Percentiles rank a stretch among this genome's conserved stretches.
These are phyloP conservation scores for Petrolisthes manimaculis DNA, from an alignment of 2,888 invertebrate species.

Conservation along the genomic window DNA sequence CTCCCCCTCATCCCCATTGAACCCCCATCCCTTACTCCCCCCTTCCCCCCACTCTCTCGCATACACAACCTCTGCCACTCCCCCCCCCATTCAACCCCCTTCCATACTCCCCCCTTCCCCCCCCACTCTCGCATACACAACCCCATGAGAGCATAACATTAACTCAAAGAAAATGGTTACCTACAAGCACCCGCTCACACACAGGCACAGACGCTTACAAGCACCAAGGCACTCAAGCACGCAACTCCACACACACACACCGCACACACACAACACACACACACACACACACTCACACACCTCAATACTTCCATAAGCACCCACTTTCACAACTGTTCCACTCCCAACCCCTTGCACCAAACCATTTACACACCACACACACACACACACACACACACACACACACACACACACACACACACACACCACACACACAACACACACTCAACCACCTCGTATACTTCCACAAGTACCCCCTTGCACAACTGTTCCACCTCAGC, in stretches of 20 bases:
- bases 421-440: constrained; percentile 7
- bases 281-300: neutral
- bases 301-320: neutral
- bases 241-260: neutral
- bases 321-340: neutral
- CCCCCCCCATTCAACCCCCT: too few relatives aligned
- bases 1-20: too few relatives aligned
- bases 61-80: too few relatives aligned
- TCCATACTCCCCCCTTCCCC: too few relatives aligned
- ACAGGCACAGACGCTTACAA: constrained; percentile 10
- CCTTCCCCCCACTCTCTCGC: too few relatives aligned
- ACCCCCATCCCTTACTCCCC: too few relatives aligned
- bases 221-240: neutral
- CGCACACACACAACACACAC: neutral
- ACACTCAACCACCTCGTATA: neutral
- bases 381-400: constrained; percentile 11
- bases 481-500: too few relatives aligned
- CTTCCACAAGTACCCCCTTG: neutral
- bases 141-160: constrained; percentile 18
- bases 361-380: neutral
- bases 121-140: constrained; percentile 5
- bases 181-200: neutral
- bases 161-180: constrained; percentile 2
- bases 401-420: constrained; percentile 22
- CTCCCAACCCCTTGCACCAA: neutral